Conservation (phyloP, 2,113 vertebrate genomes). For the Hemibagrus wyckioides region DNA sequence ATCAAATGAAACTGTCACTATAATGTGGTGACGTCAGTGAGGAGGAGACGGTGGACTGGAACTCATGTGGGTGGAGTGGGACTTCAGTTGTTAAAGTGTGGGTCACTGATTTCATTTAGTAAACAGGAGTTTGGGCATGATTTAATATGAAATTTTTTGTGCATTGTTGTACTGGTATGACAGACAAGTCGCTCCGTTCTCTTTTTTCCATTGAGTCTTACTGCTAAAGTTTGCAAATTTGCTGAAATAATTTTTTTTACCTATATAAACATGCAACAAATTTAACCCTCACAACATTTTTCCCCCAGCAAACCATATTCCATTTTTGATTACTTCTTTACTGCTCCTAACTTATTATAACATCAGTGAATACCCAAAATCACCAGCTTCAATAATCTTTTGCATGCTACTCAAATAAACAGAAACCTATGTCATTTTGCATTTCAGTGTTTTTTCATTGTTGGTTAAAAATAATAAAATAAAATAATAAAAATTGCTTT, state of each 20-base stretch:
- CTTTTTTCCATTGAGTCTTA: neutral
- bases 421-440: neutral
- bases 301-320: neutral
- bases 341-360: neutral
- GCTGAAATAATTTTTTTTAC: neutral
- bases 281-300: neutral
- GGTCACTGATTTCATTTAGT: neutral
- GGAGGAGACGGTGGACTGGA: neutral
- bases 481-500: too few relatives aligned
- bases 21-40: slow-evolving; percentile 35
- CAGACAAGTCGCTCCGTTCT: neutral
- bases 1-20: slow-evolving; percentile 66
- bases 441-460: neutral
- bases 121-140: neutral
- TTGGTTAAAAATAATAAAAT: neutral
- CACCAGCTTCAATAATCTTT: neutral
- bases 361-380: neutral
- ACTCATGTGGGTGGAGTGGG: neutral
- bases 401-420: neutral
- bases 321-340: neutral
- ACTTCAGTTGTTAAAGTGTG: neutral
- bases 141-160: neutral
- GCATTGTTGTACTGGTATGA: neutral
- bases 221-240: neutral
- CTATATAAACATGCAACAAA: neutral